These are phyloP conservation scores for Gambusia holbrooki DNA, from an alignment of 2,113 vertebrate species.

Conservation along the genomic window DNA sequence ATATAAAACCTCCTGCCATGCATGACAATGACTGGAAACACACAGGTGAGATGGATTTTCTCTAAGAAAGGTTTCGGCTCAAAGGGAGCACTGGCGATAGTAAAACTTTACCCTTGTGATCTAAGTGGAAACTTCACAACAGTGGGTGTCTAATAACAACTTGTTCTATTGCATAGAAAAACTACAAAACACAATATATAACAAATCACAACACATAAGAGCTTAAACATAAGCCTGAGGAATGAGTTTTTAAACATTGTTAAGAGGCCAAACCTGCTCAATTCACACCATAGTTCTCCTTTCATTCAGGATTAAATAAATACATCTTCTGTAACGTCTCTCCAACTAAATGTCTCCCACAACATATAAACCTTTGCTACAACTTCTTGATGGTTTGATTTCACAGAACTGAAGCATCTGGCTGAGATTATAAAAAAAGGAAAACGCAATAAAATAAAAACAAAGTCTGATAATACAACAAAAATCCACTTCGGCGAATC, in stretches of 20 bases:
- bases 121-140: conserved; percentile 53
- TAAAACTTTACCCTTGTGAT: conserved; percentile 41
- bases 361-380: conserved; percentile 41
- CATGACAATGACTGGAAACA: conserved; percentile 23
- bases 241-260: conserved; percentile 55
- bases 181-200: conserved; percentile 73
- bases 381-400: conserved; percentile 37
- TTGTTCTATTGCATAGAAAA: conserved; percentile 80
- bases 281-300: conserved; percentile 21
- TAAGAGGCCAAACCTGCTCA: conserved; percentile 46
- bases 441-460: not conserved
- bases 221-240: conserved; percentile 75
- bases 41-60: conserved; percentile 29
- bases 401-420: conserved; percentile 42
- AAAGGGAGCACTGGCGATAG: conserved; percentile 61
- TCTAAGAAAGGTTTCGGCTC: conserved; percentile 56
- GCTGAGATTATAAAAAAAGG: conserved; percentile 18
- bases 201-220: conserved; percentile 65
- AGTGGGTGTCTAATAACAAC: conserved; percentile 50
- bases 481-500: not conserved
- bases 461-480: not conserved
- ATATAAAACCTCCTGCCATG: conserved; percentile 36
- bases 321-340: conserved; percentile 35
- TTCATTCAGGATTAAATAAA: conserved; percentile 54
- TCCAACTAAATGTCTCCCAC: conserved; percentile 49